These are phyloP conservation scores for Drosophila quadrilineata DNA, from an alignment of 1,140 invertebrate species.

Conservation along the genomic window DNA sequence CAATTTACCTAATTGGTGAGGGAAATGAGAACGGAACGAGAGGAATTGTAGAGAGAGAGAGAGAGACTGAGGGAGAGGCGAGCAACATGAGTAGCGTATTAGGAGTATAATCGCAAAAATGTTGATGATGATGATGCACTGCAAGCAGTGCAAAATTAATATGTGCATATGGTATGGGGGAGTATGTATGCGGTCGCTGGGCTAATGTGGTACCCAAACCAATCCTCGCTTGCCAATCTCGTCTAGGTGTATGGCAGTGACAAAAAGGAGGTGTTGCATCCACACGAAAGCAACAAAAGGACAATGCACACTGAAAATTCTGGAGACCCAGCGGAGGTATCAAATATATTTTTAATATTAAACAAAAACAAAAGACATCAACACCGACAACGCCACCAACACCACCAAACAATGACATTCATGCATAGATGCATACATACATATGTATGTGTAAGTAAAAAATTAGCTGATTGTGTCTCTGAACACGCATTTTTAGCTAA, in stretches of 20 bases:
- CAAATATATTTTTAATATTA: slow-evolving; percentile 73
- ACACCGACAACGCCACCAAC: too few species aligned
- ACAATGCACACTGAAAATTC: background rate
- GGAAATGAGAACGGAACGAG: slow-evolving; percentile 18
- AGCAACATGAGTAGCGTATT: slow-evolving; percentile 47
- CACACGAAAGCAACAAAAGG: slow-evolving; percentile 45
- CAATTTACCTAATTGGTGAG: slow-evolving; percentile 80
- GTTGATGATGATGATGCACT: slow-evolving; percentile 58
- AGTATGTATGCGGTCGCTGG: background rate
- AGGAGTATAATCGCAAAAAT: slow-evolving; percentile 59
- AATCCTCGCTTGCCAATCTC: slow-evolving; percentile 60
- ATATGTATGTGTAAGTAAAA: too few species aligned
- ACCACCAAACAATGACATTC: too few species aligned
- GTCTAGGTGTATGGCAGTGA: slow-evolving; percentile 50
- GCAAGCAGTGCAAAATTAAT: slow-evolving; percentile 65
- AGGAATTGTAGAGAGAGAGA: background rate
- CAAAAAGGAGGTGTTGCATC: slow-evolving; percentile 54
- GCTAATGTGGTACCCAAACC: slow-evolving; percentile 36
- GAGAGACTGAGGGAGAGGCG: background rate
- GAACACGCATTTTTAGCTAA: slow-evolving; percentile 24
- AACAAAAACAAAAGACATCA: slow-evolving; percentile 45
- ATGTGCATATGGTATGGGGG: background rate
- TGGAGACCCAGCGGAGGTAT: slow-evolving; percentile 21
- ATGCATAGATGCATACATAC: too few species aligned
- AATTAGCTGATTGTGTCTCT: slow-evolving; percentile 58